Conservation (phyloP, 35 echinoderm and acorn worm species). For the Anneissia japonica region DNA sequence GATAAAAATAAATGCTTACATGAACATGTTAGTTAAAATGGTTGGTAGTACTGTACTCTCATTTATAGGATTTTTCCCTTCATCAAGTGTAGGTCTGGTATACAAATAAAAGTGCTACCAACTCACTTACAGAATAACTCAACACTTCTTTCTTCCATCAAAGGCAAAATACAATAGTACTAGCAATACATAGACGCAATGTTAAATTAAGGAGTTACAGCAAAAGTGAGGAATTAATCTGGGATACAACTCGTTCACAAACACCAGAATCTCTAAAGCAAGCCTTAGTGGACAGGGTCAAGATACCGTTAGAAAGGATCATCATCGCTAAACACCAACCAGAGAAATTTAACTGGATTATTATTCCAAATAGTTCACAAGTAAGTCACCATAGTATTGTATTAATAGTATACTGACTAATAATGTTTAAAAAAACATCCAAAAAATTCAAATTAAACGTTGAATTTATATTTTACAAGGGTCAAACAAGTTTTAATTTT, state of each 20-base stretch:
- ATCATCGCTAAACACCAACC: slow-evolving; percentile 59
- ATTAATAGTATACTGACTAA: too few relatives aligned
- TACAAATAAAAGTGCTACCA: too few relatives aligned
- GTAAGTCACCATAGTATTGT: slow-evolving; percentile 20
- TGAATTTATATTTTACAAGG: too few relatives aligned
- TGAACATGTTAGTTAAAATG: too few relatives aligned
- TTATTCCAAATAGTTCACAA: slow-evolving; percentile 21
- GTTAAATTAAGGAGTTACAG: slow-evolving; percentile 44
- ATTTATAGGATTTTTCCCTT: too few relatives aligned
- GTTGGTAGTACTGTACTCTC: too few relatives aligned
- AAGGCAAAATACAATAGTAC: slow-evolving; percentile 52
- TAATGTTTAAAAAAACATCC: too few relatives aligned
- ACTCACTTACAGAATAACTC: too few relatives aligned
- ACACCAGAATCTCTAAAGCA: slow-evolving; percentile 52
- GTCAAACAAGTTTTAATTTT: too few relatives aligned
- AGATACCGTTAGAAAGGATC: slow-evolving; percentile 58
- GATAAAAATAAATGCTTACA: too few relatives aligned
- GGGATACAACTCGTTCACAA: slow-evolving; percentile 52
- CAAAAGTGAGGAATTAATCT: slow-evolving; percentile 63
- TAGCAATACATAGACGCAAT: slow-evolving; percentile 57
- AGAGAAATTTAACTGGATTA: slow-evolving; percentile 74
- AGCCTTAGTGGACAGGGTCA: slow-evolving; percentile 36
- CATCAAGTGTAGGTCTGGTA: too few relatives aligned
- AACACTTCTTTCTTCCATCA: background rate
- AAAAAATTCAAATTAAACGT: too few relatives aligned